These are phyloP conservation scores for Nibea coibor DNA, from an alignment of 2,113 vertebrate genomes.

Conservation along the genomic window DNA sequence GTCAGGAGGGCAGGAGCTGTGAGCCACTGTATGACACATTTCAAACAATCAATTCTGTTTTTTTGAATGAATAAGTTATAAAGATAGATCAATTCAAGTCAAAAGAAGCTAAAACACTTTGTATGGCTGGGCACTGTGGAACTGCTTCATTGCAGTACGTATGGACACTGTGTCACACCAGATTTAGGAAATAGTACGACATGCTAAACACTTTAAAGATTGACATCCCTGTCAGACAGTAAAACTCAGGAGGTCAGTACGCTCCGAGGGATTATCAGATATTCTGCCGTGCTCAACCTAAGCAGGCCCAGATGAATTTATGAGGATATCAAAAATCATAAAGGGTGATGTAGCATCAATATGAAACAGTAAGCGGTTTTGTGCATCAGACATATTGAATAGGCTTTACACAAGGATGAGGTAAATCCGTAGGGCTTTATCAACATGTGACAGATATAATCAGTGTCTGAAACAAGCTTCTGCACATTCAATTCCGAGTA, in stretches of 20 bases:
- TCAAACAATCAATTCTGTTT: too few species aligned
- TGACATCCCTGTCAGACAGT: slow-evolving; percentile 3
- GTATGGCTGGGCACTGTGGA: neutral
- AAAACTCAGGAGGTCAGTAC: slow-evolving; percentile 48
- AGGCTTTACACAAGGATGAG: slow-evolving; percentile 63
- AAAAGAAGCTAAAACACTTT: neutral
- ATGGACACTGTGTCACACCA: neutral
- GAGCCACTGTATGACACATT: neutral
- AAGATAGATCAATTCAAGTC: too few species aligned
- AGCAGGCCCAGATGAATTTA: slow-evolving; percentile 55
- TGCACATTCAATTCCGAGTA: slow-evolving; percentile 34
- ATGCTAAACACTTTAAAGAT: slow-evolving; percentile 31
- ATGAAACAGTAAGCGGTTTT: slow-evolving; percentile 69
- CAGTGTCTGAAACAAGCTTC: slow-evolving; percentile 43
- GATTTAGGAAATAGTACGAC: slow-evolving; percentile 14
- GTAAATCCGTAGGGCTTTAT: slow-evolving; percentile 65
- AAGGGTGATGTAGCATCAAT: slow-evolving; percentile 33
- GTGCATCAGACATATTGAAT: slow-evolving; percentile 66
- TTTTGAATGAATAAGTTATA: neutral
- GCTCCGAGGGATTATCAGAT: slow-evolving; percentile 54
- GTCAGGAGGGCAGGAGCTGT: neutral
- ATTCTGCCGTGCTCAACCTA: slow-evolving; percentile 29
- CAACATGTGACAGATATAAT: slow-evolving; percentile 61
- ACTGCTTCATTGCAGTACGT: too few species aligned
- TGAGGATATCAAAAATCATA: slow-evolving; percentile 51